These are phyloP conservation scores for Pammene aurita DNA, from an alignment of 2,888 invertebrate genomes.

Conservation along the genomic window DNA sequence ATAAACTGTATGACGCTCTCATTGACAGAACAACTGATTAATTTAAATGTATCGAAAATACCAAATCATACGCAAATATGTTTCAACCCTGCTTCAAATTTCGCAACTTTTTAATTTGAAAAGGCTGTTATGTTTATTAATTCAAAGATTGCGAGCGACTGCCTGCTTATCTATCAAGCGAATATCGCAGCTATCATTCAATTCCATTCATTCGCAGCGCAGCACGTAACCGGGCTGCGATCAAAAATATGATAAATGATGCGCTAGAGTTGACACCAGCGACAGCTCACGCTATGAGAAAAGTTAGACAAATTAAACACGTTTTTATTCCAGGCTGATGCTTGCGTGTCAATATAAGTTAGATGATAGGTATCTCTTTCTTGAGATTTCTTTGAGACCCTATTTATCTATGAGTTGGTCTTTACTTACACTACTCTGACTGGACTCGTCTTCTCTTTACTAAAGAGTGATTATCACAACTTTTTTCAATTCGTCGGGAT, in stretches of 20 bases:
- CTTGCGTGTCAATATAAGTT: not conserved
- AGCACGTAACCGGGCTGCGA: constrained; percentile 17
- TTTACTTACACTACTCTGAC: not conserved
- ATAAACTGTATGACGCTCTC: too few relatives aligned
- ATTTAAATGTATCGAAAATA: too few relatives aligned
- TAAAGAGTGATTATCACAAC: not conserved
- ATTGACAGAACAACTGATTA: too few relatives aligned
- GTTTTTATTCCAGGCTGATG: constrained; percentile 1
- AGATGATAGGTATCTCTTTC: not conserved
- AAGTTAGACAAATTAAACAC: constrained; percentile 4
- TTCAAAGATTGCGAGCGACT: not conserved
- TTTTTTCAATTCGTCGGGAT: too few relatives aligned
- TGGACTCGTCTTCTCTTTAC: too few relatives aligned
- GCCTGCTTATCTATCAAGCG: constrained; percentile 10
- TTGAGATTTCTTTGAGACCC: not conserved
- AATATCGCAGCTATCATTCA: constrained; percentile 9
- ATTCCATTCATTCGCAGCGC: constrained; percentile 23
- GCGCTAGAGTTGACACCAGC: constrained; percentile 11
- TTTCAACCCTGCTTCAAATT: too few relatives aligned
- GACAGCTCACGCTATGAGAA: constrained; percentile 9
- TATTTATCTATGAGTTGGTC: not conserved
- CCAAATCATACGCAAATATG: too few relatives aligned
- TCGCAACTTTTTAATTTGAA: too few relatives aligned
- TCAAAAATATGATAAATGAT: constrained; percentile 12
- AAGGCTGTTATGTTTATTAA: not conserved